Evolutionary conservation across 2,113 vertebrate species (phyloP), one percentile per base, ranked within the genome.

Genomic region (Nematolebias whitei): DNA sequence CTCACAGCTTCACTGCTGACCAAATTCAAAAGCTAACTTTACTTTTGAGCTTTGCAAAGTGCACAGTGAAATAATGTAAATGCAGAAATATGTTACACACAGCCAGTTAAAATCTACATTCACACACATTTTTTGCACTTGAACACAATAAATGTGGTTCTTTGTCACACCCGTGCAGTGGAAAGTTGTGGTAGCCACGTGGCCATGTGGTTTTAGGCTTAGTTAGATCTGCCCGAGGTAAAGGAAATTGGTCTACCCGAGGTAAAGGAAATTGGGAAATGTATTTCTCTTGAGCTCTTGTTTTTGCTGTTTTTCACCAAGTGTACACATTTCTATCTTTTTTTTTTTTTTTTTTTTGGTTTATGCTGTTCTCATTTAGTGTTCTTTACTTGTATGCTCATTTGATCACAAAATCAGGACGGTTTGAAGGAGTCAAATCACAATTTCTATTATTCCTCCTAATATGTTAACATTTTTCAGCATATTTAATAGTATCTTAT

Each of bases 181-280:
- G 52, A 54, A 64, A 45, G n/a, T 4, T 64, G 59, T 41, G 55
- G 61, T 59, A 71, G 68, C 77, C 60, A 81, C 66, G 56, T 72
- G 82, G 73, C 68, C 3, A 48, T 71, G 71, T 76, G 74, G 59
- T 75, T 79, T 74, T 1, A 49, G 52, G 65, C 80, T 81, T 63
- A 54, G 72, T 56, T 77, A 64, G 72, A 48, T 74, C 66, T 54
- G 66, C 40, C 47, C 14, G 62, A 60, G 70, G 52, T 64, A 63
- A 41, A 71, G 64, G 57, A 79, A 77, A 78, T 20, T 6, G 35
- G n/a, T 74, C 66, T 54, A 63, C 40, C 47, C 14, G 62, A 60
- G 70, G 52, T 64, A 63, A 41, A 71, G 64, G 57, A 79, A 77
- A 78, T 20, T 6, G 35, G 44, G 58, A 48, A 62, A 58, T 74